These are phyloP conservation scores for Lates japonicus DNA, from an alignment of 2,797 vertebrate genomes.

Conservation along the genomic window DNA sequence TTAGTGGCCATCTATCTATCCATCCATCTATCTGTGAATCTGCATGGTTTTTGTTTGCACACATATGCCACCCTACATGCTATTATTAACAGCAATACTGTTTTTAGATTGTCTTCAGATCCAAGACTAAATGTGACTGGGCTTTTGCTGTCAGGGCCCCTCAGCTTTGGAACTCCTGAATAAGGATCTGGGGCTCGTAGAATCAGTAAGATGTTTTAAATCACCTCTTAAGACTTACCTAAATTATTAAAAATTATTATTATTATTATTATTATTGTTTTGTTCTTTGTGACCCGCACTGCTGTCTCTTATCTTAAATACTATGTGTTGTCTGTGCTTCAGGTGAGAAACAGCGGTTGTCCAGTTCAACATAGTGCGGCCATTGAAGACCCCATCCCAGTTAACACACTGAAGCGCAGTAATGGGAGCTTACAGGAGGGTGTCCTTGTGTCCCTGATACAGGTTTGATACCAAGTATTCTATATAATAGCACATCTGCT, in stretches of 20 bases:
- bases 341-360: conserved; percentile 35
- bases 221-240: not conserved
- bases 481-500: too few species aligned
- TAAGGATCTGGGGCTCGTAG: not conserved
- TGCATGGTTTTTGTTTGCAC: conserved; percentile 6
- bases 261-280: not conserved
- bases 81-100: conserved; percentile 10
- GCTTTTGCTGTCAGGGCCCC: not conserved
- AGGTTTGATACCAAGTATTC: conserved; percentile 45
- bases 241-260: not conserved
- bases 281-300: conserved; percentile 10
- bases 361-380: not conserved
- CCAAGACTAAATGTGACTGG: not conserved
- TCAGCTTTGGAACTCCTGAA: not conserved
- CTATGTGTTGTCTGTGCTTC: conserved; percentile 19
- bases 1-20: not conserved
- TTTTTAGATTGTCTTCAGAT: not conserved
- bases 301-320: conserved; percentile 19
- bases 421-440: conserved; percentile 20
- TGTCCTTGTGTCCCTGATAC: conserved; percentile 23
- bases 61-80: not conserved
- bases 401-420: conserved; percentile 12
- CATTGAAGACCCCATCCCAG: not conserved
- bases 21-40: conserved; percentile 44
- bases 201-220: not conserved